Conservation (phyloP, 2,797 vertebrate species). For the Gallinago stenura region DNA sequence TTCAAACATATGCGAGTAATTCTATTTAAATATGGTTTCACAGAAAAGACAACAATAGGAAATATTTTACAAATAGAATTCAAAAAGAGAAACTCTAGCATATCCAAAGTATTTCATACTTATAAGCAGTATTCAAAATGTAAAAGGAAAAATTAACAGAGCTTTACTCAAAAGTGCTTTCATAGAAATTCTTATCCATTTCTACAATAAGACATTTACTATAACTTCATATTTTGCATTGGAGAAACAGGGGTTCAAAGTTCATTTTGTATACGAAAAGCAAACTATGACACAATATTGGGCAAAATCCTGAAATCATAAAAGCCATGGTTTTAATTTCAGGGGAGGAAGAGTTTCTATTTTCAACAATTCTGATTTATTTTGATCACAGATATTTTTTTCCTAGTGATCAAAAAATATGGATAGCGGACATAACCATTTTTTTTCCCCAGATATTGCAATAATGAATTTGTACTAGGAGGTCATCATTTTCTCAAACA, state of each 20-base stretch:
- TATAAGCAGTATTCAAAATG: background rate
- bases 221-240: background rate
- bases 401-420: background rate
- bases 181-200: background rate
- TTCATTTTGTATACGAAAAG: slow-evolving; percentile 17
- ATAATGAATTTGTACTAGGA: background rate
- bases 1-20: background rate
- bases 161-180: background rate
- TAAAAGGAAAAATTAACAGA: background rate
- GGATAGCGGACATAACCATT: background rate
- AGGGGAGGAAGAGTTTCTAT: background rate
- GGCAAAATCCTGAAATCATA: background rate
- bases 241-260: background rate
- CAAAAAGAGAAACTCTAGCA: background rate
- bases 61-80: background rate
- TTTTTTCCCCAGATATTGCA: background rate
- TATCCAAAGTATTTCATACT: background rate
- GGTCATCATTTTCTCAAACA: slow-evolving; percentile 27
- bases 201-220: background rate
- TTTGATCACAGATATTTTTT: slow-evolving; percentile 18
- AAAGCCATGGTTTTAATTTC: background rate
- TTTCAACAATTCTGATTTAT: slow-evolving; percentile 14
- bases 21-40: background rate
- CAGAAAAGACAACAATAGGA: background rate
- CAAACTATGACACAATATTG: background rate